Conservation (phyloP, 2,113 vertebrate species). For the Labeo rohita region DNA sequence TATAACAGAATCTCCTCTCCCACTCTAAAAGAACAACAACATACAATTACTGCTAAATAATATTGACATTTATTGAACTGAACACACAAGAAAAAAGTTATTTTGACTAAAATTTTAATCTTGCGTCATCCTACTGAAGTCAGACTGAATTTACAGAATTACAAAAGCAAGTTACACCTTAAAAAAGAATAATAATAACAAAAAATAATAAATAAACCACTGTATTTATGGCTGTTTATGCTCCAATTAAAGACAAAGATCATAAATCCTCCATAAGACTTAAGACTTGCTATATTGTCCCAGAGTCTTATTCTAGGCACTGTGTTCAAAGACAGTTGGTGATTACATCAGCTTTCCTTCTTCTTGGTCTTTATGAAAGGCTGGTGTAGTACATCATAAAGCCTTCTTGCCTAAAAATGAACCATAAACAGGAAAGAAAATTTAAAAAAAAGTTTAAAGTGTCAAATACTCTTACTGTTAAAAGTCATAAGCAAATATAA, state of each 20-base stretch:
- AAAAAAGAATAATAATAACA: not conserved
- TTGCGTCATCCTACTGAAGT: not conserved
- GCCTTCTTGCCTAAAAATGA: conserved; percentile 47
- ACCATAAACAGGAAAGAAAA: conserved; percentile 18
- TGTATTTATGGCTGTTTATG: not conserved
- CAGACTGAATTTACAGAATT: not conserved
- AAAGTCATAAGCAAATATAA: not conserved
- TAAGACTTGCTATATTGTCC: not conserved
- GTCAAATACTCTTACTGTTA: not conserved
- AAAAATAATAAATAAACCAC: not conserved
- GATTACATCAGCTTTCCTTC: conserved; percentile 34
- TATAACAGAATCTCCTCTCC: not conserved
- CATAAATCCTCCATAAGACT: not conserved
- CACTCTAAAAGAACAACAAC: conserved; percentile 5
- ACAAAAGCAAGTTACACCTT: not conserved
- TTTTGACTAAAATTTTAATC: not conserved
- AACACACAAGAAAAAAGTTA: not conserved
- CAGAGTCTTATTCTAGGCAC: not conserved
- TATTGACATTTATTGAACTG: not conserved
- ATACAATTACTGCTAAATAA: not conserved
- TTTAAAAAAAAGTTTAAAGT: conserved; percentile 17
- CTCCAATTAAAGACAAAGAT: not conserved
- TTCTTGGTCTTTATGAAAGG: conserved; percentile 58
- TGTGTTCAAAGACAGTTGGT: not conserved
- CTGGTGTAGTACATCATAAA: conserved; percentile 58